A percentile compares a stretch with the other conserved stretches of the same genome.
Conservation (phyloP, 2,797 vertebrate genomes). For the Betta splendens region DNA sequence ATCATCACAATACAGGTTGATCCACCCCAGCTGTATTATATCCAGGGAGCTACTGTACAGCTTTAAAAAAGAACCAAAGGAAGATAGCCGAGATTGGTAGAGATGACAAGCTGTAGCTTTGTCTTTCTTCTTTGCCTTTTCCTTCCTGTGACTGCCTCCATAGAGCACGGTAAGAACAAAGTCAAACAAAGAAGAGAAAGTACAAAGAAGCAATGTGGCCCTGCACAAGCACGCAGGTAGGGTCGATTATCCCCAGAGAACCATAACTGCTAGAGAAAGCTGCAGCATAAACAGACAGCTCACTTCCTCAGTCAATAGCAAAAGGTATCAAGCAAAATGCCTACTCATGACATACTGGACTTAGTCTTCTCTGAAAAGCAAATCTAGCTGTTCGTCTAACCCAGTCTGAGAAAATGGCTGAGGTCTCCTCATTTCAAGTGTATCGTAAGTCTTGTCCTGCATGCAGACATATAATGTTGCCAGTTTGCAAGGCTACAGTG, state of each 20-base stretch:
- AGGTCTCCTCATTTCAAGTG: slow-evolving; percentile 55
- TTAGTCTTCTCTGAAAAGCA: slow-evolving; percentile 28
- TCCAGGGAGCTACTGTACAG: slow-evolving; percentile 64
- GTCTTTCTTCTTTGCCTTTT: slow-evolving; percentile 40
- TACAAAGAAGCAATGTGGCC: slow-evolving; percentile 27
- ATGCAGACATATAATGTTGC: slow-evolving; percentile 72
- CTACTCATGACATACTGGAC: slow-evolving; percentile 45
- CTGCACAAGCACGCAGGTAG: slow-evolving; percentile 31
- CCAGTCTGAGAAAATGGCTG: slow-evolving; percentile 28
- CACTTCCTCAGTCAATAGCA: slow-evolving; percentile 19
- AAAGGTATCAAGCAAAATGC: slow-evolving; percentile 27
- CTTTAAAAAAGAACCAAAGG: slow-evolving; percentile 76
- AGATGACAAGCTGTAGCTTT: slow-evolving; percentile 55
- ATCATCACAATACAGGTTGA: slow-evolving; percentile 71
- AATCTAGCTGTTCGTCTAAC: slow-evolving; percentile 47
- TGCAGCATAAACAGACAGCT: slow-evolving; percentile 23
- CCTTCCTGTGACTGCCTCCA: slow-evolving; percentile 44
- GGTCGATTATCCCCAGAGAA: slow-evolving; percentile 29
- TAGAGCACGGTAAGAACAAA: slow-evolving; percentile 59
- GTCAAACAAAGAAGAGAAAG: slow-evolving; percentile 65
- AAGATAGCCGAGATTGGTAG: slow-evolving; percentile 64
- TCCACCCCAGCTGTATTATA: slow-evolving; percentile 68
- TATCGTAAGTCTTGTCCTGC: slow-evolving; percentile 55
- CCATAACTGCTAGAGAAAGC: slow-evolving; percentile 12
- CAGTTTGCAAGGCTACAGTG: slow-evolving; percentile 64